A percentile compares a stretch with the other conserved stretches of the same genome.
phyloP scores from a whole-genome alignment of 2,888 invertebrate genomes.

The Agriopis leucophaearia region DNA sequence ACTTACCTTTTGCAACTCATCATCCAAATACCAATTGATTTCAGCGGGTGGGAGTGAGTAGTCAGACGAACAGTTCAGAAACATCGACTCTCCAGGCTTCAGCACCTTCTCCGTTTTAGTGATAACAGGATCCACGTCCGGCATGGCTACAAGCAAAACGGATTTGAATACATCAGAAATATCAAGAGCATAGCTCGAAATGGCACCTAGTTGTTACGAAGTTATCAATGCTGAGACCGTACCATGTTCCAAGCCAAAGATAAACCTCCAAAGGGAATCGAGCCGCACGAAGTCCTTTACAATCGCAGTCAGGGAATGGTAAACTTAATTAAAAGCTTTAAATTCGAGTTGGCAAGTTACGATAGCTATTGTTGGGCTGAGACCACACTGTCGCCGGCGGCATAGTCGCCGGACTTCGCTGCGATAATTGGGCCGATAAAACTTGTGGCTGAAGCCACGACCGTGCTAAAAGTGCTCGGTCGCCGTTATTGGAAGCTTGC shows the following conservation, averaged over 20 bases:
- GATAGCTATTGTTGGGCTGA: conserved; percentile 54
- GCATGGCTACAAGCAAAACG: conserved; percentile 74
- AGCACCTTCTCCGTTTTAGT: conserved; percentile 75
- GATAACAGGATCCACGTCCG: conserved; percentile 77
- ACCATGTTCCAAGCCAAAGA: conserved; percentile 37
- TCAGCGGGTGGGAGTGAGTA: conserved; percentile 80
- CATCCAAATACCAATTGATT: conserved; percentile 82
- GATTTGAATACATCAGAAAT: conserved; percentile 63
- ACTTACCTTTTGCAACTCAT: conserved; percentile 79
- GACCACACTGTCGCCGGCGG: conserved; percentile 53
- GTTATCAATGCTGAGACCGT: conserved; percentile 42
- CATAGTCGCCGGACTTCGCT: conserved; percentile 47
- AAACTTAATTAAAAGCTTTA: conserved; percentile 63
- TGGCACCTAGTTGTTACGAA: conserved; percentile 51
- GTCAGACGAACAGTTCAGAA: conserved; percentile 80
- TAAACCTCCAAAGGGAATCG: conserved; percentile 53
- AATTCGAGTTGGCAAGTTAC: conserved; percentile 55
- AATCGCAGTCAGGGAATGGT: conserved; percentile 49
- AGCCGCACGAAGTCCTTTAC: conserved; percentile 52
- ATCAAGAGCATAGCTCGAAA: conserved; percentile 39
- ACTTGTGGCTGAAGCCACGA: conserved; percentile 51
- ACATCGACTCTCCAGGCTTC: conserved; percentile 79
- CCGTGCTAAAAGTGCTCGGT: conserved; percentile 29
- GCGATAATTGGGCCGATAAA: conserved; percentile 62
- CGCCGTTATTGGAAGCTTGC: conserved; percentile 39